Evolutionary conservation across 2,888 invertebrate species (phyloP).

Genomic region (Galerucella nymphaeae): DNA sequence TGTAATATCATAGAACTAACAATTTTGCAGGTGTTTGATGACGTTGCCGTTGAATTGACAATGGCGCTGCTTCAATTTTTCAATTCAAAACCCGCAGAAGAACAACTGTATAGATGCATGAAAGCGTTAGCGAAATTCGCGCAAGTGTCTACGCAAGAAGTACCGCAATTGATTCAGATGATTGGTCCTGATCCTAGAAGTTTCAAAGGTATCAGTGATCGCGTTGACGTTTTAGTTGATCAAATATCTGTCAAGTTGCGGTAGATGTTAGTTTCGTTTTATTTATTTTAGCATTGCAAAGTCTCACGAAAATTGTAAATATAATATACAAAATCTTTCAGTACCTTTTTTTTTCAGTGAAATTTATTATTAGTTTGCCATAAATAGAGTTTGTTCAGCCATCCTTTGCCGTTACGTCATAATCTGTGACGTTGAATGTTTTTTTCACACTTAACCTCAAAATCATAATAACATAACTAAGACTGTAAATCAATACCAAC

Average conservation of each 20-base stretch:
- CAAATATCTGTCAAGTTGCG: conserved; percentile 65
- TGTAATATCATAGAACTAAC: neutral
- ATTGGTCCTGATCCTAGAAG: conserved; percentile 88
- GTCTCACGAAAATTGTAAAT: neutral
- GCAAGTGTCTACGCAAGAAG: conserved; percentile 82
- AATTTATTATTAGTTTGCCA: too few relatives aligned
- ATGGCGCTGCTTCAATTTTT: conserved; percentile 93
- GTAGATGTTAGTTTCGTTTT: conserved; percentile 12
- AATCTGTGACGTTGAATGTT: too few relatives aligned
- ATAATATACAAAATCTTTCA: too few relatives aligned
- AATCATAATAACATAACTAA: too few relatives aligned
- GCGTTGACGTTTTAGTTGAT: conserved; percentile 85
- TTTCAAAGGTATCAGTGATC: conserved; percentile 83
- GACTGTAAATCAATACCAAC: too few relatives aligned
- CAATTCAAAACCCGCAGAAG: conserved; percentile 83
- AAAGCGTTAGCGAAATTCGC: conserved; percentile 80
- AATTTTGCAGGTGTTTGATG: conserved; percentile 85
- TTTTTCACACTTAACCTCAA: too few relatives aligned
- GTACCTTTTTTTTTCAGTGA: too few relatives aligned
- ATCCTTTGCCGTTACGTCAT: too few relatives aligned
- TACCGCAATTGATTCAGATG: conserved; percentile 90
- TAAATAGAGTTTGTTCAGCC: too few relatives aligned
- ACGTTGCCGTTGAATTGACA: conserved; percentile 89
- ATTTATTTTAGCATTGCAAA: neutral
- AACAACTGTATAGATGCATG: conserved; percentile 83